Evolutionary conservation across 2,113 vertebrate species (phyloP).

Genomic region (Lycocorax pyrrhopterus): DNA sequence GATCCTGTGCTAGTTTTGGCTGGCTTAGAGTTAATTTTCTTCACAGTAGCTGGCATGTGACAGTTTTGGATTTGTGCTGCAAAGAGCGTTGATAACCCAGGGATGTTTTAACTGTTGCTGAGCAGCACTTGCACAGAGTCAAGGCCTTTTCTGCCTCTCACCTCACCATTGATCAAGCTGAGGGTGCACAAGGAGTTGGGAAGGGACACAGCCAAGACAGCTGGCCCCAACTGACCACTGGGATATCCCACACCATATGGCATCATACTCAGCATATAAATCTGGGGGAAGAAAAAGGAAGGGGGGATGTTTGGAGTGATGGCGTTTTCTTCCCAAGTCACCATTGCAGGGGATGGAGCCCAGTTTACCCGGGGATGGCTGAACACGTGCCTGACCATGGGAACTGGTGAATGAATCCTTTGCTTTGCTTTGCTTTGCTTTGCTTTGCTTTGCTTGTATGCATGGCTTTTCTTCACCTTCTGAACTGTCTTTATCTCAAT

Average conservation of each 20-base stretch:
- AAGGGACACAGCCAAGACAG: background rate
- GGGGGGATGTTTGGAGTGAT: background rate
- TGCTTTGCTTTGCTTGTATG: background rate
- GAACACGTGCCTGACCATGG: background rate
- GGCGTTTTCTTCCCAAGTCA: background rate
- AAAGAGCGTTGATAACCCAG: background rate
- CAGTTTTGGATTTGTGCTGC: background rate
- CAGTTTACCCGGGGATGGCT: background rate
- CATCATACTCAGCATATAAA: background rate
- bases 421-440: background rate
- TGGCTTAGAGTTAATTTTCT: background rate
- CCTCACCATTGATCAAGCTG: accelerated
- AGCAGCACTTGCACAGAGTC: accelerated
- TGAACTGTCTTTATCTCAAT: background rate
- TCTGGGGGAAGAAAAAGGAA: background rate
- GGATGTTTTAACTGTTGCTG: background rate
- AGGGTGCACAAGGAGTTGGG: background rate
- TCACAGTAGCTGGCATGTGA: background rate
- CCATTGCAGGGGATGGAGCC: background rate
- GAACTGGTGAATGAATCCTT: background rate
- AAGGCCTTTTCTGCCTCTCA: background rate
- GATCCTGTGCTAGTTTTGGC: background rate
- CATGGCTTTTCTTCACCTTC: background rate
- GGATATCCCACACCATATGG: background rate
- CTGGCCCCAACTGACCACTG: background rate